phyloP scores from a whole-genome alignment of 2,888 invertebrate genomes.

The Lasioglossum zephyrum region DNA sequence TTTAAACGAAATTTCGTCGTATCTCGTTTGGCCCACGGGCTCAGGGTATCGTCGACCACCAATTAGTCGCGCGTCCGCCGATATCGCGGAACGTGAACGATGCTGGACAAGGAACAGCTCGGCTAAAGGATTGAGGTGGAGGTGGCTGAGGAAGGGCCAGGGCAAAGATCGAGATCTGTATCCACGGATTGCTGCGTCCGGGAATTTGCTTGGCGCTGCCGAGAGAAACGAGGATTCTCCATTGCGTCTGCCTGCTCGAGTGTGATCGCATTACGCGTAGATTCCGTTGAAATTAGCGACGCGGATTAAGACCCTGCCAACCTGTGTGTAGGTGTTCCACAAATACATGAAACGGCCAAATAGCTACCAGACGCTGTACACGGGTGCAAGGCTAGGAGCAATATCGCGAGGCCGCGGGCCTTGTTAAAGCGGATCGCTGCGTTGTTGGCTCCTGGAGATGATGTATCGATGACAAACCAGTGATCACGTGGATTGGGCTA shows the following conservation, averaged over 20 bases:
- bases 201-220: slow-evolving; percentile 49
- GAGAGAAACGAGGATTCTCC: slow-evolving; percentile 26
- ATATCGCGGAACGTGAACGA: slow-evolving; percentile 2
- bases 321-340: slow-evolving; percentile 23
- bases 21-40: slow-evolving; percentile 74
- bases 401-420: background rate
- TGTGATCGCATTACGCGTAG: slow-evolving; percentile 68
- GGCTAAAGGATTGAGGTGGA: background rate
- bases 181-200: slow-evolving; percentile 53
- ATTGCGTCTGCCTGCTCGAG: slow-evolving; percentile 63
- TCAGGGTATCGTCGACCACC: slow-evolving; percentile 50
- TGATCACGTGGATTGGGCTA: slow-evolving; percentile 7
- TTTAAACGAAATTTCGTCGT: slow-evolving; percentile 79
- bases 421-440: slow-evolving; percentile 47
- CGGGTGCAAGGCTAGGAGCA: slow-evolving; percentile 22
- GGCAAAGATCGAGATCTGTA: slow-evolving; percentile 45
- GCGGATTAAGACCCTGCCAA: slow-evolving; percentile 58
- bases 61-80: slow-evolving; percentile 2
- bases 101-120: background rate
- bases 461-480: slow-evolving; percentile 53
- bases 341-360: slow-evolving; percentile 14
- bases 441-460: slow-evolving; percentile 47
- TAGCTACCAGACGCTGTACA: slow-evolving; percentile 18
- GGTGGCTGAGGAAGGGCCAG: background rate
- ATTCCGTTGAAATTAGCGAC: slow-evolving; percentile 69